phyloP scores from a whole-genome alignment of 1,140 invertebrate species.

The Aphaenogaster ashmeadi region DNA sequence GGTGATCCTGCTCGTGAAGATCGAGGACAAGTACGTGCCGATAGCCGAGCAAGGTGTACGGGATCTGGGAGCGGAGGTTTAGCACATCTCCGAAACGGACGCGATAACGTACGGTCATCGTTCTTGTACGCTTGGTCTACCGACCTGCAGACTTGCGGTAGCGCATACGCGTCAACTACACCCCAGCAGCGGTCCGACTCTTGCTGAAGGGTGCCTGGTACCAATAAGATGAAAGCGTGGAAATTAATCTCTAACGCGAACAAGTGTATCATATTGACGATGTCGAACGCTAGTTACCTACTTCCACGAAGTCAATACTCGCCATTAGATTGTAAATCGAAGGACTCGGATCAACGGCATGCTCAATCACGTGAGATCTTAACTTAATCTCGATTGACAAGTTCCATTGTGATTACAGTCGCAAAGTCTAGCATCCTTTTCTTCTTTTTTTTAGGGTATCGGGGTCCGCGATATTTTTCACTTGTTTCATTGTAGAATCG shows the following conservation, averaged over 20 bases:
- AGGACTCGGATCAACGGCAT: constrained; percentile 17
- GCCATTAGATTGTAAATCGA: constrained; percentile 45
- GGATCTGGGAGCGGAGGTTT: constrained; percentile 92
- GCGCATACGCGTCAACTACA: constrained; percentile 37
- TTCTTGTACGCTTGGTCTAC: constrained; percentile 53
- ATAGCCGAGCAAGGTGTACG: constrained; percentile 96
- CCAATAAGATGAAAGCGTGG: background rate
- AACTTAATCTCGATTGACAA: constrained; percentile 21
- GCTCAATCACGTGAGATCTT: constrained; percentile 17
- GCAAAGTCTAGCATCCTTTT: background rate
- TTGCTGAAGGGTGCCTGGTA: background rate
- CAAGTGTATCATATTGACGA: constrained; percentile 56
- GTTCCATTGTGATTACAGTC: background rate
- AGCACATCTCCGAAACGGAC: constrained; percentile 62
- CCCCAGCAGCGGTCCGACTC: background rate
- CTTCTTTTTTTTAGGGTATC: background rate
- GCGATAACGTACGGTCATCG: constrained; percentile 32
- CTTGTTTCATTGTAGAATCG: background rate
- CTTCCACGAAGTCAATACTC: constrained; percentile 65
- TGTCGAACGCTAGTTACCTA: constrained; percentile 71
- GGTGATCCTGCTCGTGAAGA: constrained; percentile 96
- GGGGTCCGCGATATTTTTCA: constrained; percentile 3
- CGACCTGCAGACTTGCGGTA: constrained; percentile 37
- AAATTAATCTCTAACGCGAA: constrained; percentile 67
- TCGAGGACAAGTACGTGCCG: constrained; percentile 97